Evolutionary conservation across 1,140 invertebrate genomes (phyloP).

Genomic region (Atta colombica): DNA sequence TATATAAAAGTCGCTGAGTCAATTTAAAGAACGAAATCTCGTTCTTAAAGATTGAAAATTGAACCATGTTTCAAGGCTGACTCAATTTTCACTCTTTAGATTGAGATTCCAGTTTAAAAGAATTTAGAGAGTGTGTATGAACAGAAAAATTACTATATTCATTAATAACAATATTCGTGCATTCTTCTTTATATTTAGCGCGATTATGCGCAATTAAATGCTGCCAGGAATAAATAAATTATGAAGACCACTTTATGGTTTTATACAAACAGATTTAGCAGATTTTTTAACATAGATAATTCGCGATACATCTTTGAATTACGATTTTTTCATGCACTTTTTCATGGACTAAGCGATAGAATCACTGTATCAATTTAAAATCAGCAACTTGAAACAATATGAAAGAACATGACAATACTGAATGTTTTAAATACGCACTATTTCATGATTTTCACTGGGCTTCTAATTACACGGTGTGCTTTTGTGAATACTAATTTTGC

Average conservation of each 20-base stretch:
- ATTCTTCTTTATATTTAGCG: not conserved
- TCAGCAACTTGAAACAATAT: not conserved
- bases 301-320: constrained; percentile 58
- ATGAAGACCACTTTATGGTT: constrained; percentile 32
- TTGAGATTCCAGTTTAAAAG: too few relatives aligned
- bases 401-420: not conserved
- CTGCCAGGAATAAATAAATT: constrained; percentile 44
- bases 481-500: not conserved
- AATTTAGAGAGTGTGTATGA: not conserved
- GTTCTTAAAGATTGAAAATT: too few relatives aligned
- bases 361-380: constrained; percentile 26
- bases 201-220: not conserved
- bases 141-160: not conserved
- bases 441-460: not conserved
- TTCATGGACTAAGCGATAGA: not conserved
- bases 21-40: too few relatives aligned
- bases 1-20: not conserved
- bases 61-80: too few relatives aligned
- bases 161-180: not conserved
- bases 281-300: constrained; percentile 59
- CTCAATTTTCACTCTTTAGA: too few relatives aligned
- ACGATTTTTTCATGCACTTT: constrained; percentile 18
- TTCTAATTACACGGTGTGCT: not conserved
- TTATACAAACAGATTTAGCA: constrained; percentile 36
- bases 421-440: not conserved